These are phyloP conservation scores for Spialia ferax DNA, from an alignment of 2,888 invertebrate species.

Conservation along the genomic window DNA sequence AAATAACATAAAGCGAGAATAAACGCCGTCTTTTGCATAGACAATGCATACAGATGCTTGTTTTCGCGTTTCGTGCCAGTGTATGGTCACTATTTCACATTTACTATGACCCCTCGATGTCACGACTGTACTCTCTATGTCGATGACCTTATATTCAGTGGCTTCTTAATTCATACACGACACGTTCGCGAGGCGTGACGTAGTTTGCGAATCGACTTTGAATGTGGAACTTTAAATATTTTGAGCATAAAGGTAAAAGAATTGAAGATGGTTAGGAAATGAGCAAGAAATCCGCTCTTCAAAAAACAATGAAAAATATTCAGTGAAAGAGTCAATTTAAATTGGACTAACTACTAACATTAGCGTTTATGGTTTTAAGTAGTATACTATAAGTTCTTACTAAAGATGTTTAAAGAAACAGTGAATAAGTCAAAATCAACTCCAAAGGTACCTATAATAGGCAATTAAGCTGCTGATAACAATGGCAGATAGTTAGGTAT, in stretches of 20 bases:
- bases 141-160: conserved; percentile 57
- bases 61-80: conserved; percentile 34
- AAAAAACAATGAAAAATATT: neutral
- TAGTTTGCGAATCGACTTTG: conserved; percentile 61
- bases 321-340: neutral
- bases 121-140: conserved; percentile 54
- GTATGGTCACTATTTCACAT: conserved; percentile 40
- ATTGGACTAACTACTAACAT: too few species aligned
- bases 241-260: neutral
- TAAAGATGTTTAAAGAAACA: too few species aligned
- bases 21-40: conserved; percentile 18
- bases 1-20: neutral
- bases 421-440: too few species aligned
- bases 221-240: conserved; percentile 10
- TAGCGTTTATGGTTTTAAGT: too few species aligned
- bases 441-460: too few species aligned
- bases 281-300: neutral
- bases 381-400: too few species aligned
- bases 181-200: conserved; percentile 74
- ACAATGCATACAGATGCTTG: conserved; percentile 34
- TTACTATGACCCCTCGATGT: conserved; percentile 41
- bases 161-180: conserved; percentile 81
- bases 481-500: too few species aligned
- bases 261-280: neutral
- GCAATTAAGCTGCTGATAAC: too few species aligned